phyloP scores from a whole-genome alignment of 2,113 vertebrate genomes.

The Corythoichthys haematopterus region DNA sequence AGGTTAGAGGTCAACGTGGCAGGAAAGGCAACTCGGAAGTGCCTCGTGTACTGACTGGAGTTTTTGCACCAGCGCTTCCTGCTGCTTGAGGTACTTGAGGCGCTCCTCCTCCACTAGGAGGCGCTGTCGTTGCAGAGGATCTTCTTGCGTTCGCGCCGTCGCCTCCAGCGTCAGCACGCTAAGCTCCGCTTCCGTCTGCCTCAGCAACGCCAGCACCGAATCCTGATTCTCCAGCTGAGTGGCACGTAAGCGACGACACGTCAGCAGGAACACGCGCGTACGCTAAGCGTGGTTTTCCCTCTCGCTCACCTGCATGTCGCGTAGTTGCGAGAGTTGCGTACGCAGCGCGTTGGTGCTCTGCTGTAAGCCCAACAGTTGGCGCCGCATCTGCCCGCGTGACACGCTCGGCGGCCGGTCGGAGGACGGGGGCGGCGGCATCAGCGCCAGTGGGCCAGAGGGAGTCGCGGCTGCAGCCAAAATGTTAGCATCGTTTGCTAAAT shows the following conservation, averaged over 20 bases:
- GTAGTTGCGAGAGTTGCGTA: constrained; percentile 87
- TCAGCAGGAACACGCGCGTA: not conserved
- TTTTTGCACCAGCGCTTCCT: constrained; percentile 94
- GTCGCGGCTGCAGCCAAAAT: constrained; percentile 58
- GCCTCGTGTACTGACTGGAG: constrained; percentile 81
- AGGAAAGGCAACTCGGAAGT: not conserved
- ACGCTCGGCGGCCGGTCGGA: constrained; percentile 77
- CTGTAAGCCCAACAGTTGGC: constrained; percentile 89
- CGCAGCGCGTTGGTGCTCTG: constrained; percentile 87
- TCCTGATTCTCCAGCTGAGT: constrained; percentile 92
- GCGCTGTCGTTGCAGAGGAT: constrained; percentile 94
- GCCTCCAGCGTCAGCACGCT: constrained; percentile 89
- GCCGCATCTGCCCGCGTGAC: constrained; percentile 90
- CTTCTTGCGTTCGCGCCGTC: constrained; percentile 86
- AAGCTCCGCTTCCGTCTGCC: constrained; percentile 88
- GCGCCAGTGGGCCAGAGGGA: constrained; percentile 74
- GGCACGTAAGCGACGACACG: not conserved
- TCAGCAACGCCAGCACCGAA: constrained; percentile 82
- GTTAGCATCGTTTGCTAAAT: too few species aligned
- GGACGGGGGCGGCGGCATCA: constrained; percentile 78
- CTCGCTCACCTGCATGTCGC: constrained; percentile 83
- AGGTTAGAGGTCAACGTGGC: not conserved
- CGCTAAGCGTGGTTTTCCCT: not conserved
- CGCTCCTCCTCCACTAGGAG: constrained; percentile 94
- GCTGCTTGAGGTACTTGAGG: constrained; percentile 93